Conservation (phyloP, 2,888 invertebrate species). For the Heliconius hortense region DNA sequence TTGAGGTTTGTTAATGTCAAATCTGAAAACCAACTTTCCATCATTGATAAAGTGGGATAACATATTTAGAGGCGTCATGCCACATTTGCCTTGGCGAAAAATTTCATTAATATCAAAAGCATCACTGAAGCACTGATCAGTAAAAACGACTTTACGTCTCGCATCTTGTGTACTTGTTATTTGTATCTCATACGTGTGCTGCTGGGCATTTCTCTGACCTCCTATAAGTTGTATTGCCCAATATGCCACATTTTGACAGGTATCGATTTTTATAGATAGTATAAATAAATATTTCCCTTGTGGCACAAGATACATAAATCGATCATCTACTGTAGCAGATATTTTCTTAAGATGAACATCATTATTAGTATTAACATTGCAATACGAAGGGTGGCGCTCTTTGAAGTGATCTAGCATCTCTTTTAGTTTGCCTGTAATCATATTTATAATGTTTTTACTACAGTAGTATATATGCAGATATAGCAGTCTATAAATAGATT, state of each 20-base stretch:
- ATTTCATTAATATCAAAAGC: slow-evolving; percentile 65
- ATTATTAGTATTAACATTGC: slow-evolving; percentile 56
- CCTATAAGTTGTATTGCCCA: slow-evolving; percentile 72
- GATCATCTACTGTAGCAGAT: slow-evolving; percentile 52
- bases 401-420: slow-evolving; percentile 69
- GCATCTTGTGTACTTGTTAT: slow-evolving; percentile 61
- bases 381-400: slow-evolving; percentile 61
- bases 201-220: slow-evolving; percentile 60
- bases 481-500: not conserved
- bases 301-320: slow-evolving; percentile 58
- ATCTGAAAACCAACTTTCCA: slow-evolving; percentile 60
- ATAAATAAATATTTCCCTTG: slow-evolving; percentile 65
- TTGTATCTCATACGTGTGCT: slow-evolving; percentile 69
- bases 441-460: not conserved
- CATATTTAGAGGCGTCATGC: slow-evolving; percentile 60
- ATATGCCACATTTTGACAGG: slow-evolving; percentile 65
- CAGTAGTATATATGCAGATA: not conserved
- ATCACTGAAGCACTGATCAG: slow-evolving; percentile 70
- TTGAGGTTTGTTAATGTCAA: slow-evolving; percentile 59
- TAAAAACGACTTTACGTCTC: slow-evolving; percentile 61
- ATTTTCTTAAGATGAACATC: slow-evolving; percentile 53
- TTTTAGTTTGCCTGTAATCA: slow-evolving; percentile 58
- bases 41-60: slow-evolving; percentile 61
- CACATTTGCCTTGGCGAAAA: slow-evolving; percentile 64
- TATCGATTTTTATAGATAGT: slow-evolving; percentile 56